Evolutionary conservation across 2,797 vertebrate genomes (phyloP).

Genomic region (Gymnothorax javanicus): DNA sequence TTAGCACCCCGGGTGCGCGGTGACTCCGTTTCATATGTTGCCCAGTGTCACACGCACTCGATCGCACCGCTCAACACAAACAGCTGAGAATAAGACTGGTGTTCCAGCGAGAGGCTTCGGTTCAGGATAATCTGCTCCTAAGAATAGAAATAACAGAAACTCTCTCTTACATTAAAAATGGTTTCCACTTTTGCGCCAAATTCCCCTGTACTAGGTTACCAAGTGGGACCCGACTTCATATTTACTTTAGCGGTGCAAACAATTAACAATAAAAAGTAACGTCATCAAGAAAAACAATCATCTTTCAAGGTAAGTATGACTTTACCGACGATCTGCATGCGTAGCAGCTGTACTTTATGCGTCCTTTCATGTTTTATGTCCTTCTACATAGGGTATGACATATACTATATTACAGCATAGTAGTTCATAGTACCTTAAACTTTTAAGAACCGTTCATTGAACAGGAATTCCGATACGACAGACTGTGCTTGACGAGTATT

Average conservation of each 20-base stretch:
- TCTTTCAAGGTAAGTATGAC: slow-evolving; percentile 45
- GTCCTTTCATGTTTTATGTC: not conserved
- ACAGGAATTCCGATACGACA: not conserved
- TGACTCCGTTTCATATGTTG: slow-evolving; percentile 33
- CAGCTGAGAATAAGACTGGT: slow-evolving; percentile 30
- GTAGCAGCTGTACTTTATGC: slow-evolving; percentile 4
- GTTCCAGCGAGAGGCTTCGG: slow-evolving; percentile 24
- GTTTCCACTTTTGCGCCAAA: not conserved
- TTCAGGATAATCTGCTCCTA: slow-evolving; percentile 14
- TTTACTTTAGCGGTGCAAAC: slow-evolving; percentile 24
- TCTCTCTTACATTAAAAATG: not conserved
- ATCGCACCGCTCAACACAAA: slow-evolving; percentile 27
- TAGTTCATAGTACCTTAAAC: too few species aligned
- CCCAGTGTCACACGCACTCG: slow-evolving; percentile 31
- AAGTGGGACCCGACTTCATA: slow-evolving; percentile 16
- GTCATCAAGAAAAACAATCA: slow-evolving; percentile 44
- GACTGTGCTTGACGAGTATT: not conserved
- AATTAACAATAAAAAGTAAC: slow-evolving; percentile 29
- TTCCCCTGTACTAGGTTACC: not conserved
- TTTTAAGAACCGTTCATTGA: not conserved
- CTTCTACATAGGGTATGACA: not conserved
- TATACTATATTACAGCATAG: too few species aligned
- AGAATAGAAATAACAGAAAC: slow-evolving; percentile 10
- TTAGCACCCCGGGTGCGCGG: slow-evolving; percentile 34
- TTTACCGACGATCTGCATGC: slow-evolving; percentile 58